Base-by-base conservation (phyloP, 2,888 invertebrate species). In the Noctua pronuba region DNA sequence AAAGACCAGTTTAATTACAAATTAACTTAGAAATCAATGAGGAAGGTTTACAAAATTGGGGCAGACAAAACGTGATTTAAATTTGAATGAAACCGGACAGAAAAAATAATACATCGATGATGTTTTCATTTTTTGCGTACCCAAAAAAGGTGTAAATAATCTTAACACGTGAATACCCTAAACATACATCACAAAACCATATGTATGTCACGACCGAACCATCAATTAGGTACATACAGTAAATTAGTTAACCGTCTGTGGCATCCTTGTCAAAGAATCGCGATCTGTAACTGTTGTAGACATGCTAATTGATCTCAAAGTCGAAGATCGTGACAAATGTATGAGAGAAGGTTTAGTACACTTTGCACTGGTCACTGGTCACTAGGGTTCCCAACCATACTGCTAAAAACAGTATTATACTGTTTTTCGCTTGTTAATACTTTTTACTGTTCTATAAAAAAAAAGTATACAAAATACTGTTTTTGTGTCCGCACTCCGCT, bases 271-370 rank as follows among this genome's bases (percentile, higher is more conserved):
- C 81, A 81, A 81, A 75, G 58, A 70, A 66, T n/a, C 18, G 58
- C 38, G 46, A 62, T 66, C 35, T n/a, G 18, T 78, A 75, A 86
- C 86, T 68, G 83, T 84, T 80, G 70, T 74, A 44, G 35, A 70
- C 35, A 64, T 35, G 80, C 74, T 88, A 88, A 88, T 86, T 81
- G 73, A 75, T 76, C 38, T 38, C 79, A 78, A 71, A 75, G 69
- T 72, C 58, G 73, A 35, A 73, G 66, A 76, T 86, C 84, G 81
- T 84, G 85, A 79, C 69, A 67, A 49, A 62, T 46, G 38, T 66
- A 38, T 62, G 46, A 44, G 41, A 74, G 70, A 35, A 73, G 49
- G 52, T 69, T 71, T 73, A 31, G 38, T 73, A 73, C n/a, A 66
- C 35, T 58, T 75, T 74, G 49, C 38, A 68, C 62, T 21, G 46